A percentile compares a stretch with the other conserved stretches of the same genome.
These are phyloP conservation scores for Alcedo atthis DNA, from an alignment of 2,797 vertebrate genomes.

Conservation along the genomic window DNA sequence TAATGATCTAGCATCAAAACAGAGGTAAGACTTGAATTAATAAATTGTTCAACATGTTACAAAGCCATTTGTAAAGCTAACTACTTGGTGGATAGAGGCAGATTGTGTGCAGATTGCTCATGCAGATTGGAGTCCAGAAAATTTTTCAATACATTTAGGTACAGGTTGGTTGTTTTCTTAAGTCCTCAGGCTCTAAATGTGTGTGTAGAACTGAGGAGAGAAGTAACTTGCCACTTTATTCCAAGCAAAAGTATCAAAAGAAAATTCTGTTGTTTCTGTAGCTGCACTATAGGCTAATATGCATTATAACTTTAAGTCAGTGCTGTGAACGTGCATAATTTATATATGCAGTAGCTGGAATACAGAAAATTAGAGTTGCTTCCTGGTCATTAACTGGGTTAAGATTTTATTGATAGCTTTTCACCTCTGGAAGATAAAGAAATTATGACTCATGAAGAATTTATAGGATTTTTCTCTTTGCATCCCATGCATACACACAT, in stretches of 20 bases:
- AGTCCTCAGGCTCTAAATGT: not conserved
- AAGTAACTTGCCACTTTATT: not conserved
- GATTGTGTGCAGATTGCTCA: not conserved
- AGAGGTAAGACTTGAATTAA: constrained; percentile 67
- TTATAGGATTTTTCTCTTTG: not conserved
- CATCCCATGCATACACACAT: not conserved
- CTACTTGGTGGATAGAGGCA: constrained; percentile 1
- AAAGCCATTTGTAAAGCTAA: constrained; percentile 52
- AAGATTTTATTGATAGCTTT: not conserved
- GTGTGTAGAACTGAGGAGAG: not conserved
- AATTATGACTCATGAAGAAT: not conserved
- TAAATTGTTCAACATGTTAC: constrained; percentile 20
- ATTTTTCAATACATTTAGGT: not conserved
- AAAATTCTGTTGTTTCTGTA: not conserved
- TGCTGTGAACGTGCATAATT: not conserved
- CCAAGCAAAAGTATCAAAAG: not conserved
- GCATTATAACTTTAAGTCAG: not conserved
- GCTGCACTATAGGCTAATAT: not conserved
- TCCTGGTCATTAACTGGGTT: not conserved
- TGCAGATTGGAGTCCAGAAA: constrained; percentile 12
- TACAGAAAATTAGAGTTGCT: not conserved
- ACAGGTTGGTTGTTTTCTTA: not conserved
- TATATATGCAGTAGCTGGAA: not conserved
- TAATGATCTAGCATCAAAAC: constrained; percentile 67
- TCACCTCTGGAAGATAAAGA: not conserved